These are phyloP conservation scores for Drosophila siamana DNA, from an alignment of 2,888 invertebrate genomes.

Conservation along the genomic window DNA sequence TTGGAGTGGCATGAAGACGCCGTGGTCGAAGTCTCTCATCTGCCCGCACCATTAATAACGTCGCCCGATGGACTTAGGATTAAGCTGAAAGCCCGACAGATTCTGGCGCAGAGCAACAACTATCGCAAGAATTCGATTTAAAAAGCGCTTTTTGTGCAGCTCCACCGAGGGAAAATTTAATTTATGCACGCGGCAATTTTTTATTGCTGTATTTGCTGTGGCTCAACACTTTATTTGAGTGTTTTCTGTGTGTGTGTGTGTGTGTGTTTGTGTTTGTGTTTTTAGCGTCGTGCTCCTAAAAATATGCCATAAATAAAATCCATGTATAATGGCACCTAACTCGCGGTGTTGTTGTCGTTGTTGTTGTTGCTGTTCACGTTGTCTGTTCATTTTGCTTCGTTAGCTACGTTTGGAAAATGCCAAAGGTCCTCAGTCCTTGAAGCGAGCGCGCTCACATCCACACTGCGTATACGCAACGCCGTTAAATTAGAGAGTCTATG, in stretches of 20 bases:
- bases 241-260: constrained; percentile 34
- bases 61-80: constrained; percentile 74
- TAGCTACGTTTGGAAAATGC: constrained; percentile 57
- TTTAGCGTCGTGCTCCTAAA: constrained; percentile 60
- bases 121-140: constrained; percentile 45
- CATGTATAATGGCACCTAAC: constrained; percentile 52
- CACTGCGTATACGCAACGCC: constrained; percentile 59
- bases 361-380: constrained; percentile 29
- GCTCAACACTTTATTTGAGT: constrained; percentile 59
- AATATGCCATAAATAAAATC: constrained; percentile 78
- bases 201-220: background rate
- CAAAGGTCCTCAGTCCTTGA: constrained; percentile 46
- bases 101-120: constrained; percentile 50
- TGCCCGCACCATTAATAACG: constrained; percentile 65
- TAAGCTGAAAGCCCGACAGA: constrained; percentile 61
- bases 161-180: constrained; percentile 19
- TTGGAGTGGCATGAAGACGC: constrained; percentile 61
- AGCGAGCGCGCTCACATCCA: constrained; percentile 19
- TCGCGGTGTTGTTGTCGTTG: constrained; percentile 6
- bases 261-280: too few relatives aligned
- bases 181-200: constrained; percentile 45
- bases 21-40: constrained; percentile 67
- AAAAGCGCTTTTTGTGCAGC: background rate
- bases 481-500: constrained; percentile 69
- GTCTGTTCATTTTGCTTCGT: constrained; percentile 67